Percentiles rank a stretch among this genome's conserved stretches.
phyloP scores from a whole-genome alignment of 2,888 invertebrate species.

The Enchytraeus crypticus region DNA sequence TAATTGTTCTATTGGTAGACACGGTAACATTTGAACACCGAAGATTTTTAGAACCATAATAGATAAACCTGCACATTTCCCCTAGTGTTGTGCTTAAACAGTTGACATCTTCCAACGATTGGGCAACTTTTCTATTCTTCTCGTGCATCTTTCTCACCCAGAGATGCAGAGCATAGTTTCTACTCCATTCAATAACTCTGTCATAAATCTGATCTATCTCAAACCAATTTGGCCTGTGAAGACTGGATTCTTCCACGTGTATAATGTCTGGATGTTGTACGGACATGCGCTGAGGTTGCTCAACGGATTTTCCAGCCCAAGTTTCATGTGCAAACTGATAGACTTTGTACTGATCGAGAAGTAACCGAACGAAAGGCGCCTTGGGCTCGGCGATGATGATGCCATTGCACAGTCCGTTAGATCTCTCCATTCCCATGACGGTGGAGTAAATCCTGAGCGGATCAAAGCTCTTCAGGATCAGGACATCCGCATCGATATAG shows the following conservation, averaged over 20 bases:
- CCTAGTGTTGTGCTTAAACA: no score
- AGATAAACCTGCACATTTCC: no score
- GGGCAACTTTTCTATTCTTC: background rate
- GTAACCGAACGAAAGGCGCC: constrained; percentile 16
- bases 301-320: constrained; percentile 9
- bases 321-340: background rate
- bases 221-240: constrained; percentile 12
- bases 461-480: constrained; percentile 18
- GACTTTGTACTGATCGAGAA: constrained; percentile 8
- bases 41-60: no score
- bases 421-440: constrained; percentile 16
- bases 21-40: no score
- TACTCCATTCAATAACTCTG: constrained; percentile 12
- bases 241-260: constrained; percentile 14
- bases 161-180: constrained; percentile 33
- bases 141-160: constrained; percentile 11
- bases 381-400: constrained; percentile 13
- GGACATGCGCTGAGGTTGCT: background rate
- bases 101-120: no score
- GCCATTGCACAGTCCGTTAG: constrained; percentile 14
- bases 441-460: constrained; percentile 6
- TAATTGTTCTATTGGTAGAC: no score
- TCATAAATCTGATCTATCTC: constrained; percentile 7
- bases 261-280: constrained; percentile 10
- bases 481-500: constrained; percentile 22